Conservation (phyloP, 2,888 invertebrate species). For the Scaeva pyrastri region DNA sequence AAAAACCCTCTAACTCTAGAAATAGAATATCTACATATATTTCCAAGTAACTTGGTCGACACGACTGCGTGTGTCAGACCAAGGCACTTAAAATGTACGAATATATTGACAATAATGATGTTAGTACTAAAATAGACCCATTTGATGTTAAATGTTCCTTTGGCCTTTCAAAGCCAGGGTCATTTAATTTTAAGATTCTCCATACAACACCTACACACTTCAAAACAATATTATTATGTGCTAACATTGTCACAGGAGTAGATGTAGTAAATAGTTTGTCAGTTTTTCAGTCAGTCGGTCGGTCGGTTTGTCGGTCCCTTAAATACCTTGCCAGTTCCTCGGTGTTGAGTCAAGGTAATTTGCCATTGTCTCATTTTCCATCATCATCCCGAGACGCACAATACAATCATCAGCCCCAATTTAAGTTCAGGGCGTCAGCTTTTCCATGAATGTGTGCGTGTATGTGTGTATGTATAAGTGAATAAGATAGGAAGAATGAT, state of each 20-base stretch:
- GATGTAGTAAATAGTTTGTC: neutral
- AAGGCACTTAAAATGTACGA: too few relatives aligned
- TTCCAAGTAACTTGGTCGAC: too few relatives aligned
- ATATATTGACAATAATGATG: neutral
- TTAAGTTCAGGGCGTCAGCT: constrained; percentile 30
- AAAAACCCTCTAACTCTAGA: too few relatives aligned
- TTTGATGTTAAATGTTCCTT: neutral
- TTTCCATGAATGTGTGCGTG: neutral
- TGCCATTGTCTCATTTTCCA: constrained; percentile 48
- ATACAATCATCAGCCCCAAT: constrained; percentile 36
- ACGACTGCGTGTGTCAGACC: too few relatives aligned
- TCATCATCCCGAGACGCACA: constrained; percentile 10
- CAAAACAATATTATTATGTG: neutral
- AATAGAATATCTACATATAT: too few relatives aligned
- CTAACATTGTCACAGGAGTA: neutral
- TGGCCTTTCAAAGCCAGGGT: constrained; percentile 13
- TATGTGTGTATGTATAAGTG: neutral
- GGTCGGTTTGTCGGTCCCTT: neutral
- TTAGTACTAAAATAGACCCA: neutral
- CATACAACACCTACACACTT: too few relatives aligned
- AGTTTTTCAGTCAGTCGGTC: neutral
- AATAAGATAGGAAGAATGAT: neutral
- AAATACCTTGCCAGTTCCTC: constrained; percentile 11
- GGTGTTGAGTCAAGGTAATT: constrained; percentile 65
- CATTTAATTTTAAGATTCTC: constrained; percentile 11